Evolutionary conservation across 2,888 invertebrate genomes (phyloP).

Genomic region (Sesamia inferens): DNA sequence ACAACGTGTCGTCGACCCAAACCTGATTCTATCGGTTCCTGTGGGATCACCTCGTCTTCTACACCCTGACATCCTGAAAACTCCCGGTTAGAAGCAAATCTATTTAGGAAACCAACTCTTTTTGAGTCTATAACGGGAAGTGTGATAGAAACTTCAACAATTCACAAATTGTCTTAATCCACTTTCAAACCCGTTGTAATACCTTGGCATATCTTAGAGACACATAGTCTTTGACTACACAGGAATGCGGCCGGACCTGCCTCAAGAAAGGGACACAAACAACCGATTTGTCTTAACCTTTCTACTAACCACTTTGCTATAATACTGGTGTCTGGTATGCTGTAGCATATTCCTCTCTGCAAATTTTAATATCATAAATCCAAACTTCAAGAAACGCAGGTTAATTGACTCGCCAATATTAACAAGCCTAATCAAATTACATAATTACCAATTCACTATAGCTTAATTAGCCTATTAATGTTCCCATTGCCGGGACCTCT

Average conservation of each 20-base stretch:
- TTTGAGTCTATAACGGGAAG: neutral
- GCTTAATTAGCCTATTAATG: neutral
- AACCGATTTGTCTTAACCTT: conserved; percentile 49
- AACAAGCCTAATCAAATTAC: neutral
- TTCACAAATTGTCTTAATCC: neutral
- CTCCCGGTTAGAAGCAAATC: neutral
- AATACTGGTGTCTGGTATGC: neutral
- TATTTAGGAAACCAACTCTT: neutral
- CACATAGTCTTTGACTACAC: conserved; percentile 32
- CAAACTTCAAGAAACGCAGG: neutral
- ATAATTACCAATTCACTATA: neutral
- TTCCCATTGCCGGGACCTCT: neutral
- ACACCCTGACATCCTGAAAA: neutral
- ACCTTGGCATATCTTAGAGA: conserved; percentile 4
- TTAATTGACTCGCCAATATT: neutral
- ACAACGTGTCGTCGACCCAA: too few relatives aligned
- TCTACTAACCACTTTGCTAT: conserved; percentile 44
- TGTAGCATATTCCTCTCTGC: conserved; percentile 14
- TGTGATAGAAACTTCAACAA: neutral
- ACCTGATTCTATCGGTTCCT: neutral
- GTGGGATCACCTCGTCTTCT: neutral
- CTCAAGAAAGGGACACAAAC: conserved; percentile 51
- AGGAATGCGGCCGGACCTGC: conserved; percentile 54
- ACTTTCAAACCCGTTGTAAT: neutral
- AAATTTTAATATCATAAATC: neutral